Percentiles rank a stretch among this genome's conserved stretches.
These are phyloP conservation scores for Philereme transversata DNA, from an alignment of 2,888 invertebrate species.

Conservation along the genomic window DNA sequence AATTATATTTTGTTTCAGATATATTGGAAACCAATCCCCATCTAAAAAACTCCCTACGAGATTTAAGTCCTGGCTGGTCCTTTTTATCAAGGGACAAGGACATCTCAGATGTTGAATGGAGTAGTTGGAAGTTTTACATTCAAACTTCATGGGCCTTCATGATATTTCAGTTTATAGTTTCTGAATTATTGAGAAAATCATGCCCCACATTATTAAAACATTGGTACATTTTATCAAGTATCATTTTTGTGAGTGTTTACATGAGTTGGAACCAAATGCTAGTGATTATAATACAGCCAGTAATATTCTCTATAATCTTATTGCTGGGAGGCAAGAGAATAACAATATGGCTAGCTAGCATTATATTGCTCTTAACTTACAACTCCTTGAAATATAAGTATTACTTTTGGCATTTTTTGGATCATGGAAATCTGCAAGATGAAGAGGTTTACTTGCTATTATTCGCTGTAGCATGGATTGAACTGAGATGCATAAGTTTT, in stretches of 20 bases:
- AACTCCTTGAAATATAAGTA: conserved; percentile 76
- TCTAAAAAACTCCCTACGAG: conserved; percentile 56
- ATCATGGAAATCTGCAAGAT: conserved; percentile 69
- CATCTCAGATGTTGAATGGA: conserved; percentile 89
- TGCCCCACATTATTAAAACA: conserved; percentile 62
- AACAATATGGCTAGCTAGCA: conserved; percentile 83
- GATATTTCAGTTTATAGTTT: conserved; percentile 78
- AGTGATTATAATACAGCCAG: conserved; percentile 82
- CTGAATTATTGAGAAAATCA: conserved; percentile 73
- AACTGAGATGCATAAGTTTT: conserved; percentile 90
- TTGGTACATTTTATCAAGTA: conserved; percentile 82
- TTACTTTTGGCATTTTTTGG: conserved; percentile 75
- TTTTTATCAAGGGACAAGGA: conserved; percentile 84
- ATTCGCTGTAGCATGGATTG: conserved; percentile 87
- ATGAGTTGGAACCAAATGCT: conserved; percentile 79
- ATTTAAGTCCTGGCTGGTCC: conserved; percentile 84
- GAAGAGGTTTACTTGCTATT: conserved; percentile 82
- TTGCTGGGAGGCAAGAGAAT: conserved; percentile 72
- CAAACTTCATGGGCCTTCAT: conserved; percentile 81
- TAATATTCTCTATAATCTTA: conserved; percentile 74
- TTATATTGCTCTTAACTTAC: conserved; percentile 74
- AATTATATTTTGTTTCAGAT: conserved; percentile 48
- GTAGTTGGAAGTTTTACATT: conserved; percentile 83
- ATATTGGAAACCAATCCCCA: conserved; percentile 53
- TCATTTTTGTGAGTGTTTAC: conserved; percentile 70